These are phyloP conservation scores for Macaria liturata DNA, from an alignment of 2,888 invertebrate genomes.

Conservation along the genomic window DNA sequence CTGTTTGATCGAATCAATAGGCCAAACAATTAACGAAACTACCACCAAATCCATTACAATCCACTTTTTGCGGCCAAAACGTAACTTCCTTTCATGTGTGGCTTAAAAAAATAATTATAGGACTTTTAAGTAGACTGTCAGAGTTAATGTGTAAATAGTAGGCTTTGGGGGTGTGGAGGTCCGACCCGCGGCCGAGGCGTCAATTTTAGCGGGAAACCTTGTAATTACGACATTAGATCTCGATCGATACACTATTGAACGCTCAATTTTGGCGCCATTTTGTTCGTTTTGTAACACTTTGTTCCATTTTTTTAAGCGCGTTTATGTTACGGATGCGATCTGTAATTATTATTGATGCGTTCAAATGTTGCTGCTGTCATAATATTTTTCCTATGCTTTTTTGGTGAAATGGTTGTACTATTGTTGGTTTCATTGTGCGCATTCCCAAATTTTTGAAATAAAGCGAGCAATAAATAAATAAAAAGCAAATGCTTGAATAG, in stretches of 20 bases:
- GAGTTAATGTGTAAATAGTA: conserved; percentile 80
- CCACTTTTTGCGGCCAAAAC: conserved; percentile 51
- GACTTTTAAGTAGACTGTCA: conserved; percentile 77
- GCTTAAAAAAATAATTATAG: conserved; percentile 74
- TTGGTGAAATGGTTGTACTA: no score
- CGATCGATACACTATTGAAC: conserved; percentile 77
- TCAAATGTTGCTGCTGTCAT: conserved; percentile 62
- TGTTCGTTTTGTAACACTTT: conserved; percentile 25
- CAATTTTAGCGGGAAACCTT: conserved; percentile 72
- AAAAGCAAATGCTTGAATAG: no score
- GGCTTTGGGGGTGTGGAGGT: conserved; percentile 52
- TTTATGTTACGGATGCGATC: conserved; percentile 40
- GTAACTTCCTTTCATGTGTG: conserved; percentile 59
- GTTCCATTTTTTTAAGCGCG: conserved; percentile 46
- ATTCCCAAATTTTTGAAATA: no score
- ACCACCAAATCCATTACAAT: conserved; percentile 69
- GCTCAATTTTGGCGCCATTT: conserved; percentile 52
- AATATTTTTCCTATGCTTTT: conserved; percentile 52
- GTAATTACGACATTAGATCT: conserved; percentile 77
- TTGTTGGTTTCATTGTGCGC: no score
- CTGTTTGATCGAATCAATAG: conserved; percentile 63
- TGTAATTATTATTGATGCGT: conserved; percentile 67
- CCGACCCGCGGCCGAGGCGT: conserved; percentile 57
- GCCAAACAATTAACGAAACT: conserved; percentile 60
- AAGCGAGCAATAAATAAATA: no score